Conservation (phyloP, 1,140 invertebrate species). For the Leptestheria dahalacensis region DNA sequence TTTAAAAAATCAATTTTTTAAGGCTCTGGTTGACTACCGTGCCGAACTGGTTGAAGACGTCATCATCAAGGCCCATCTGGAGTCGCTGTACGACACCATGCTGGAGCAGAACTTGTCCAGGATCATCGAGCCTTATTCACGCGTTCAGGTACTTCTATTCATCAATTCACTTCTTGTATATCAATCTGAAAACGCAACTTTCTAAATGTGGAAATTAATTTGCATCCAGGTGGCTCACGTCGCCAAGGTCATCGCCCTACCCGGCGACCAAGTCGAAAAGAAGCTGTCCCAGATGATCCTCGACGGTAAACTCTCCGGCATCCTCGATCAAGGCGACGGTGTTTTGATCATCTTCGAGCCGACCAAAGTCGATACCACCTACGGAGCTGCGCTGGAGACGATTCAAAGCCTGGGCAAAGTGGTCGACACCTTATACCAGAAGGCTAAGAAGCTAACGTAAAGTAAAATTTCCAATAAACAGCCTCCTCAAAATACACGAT, state of each 20-base stretch:
- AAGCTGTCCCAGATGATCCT: conserved; percentile 99
- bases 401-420: conserved; percentile 99
- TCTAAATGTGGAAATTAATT: conserved; percentile 7
- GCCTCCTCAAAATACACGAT: no score
- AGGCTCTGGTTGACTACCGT: conserved; percentile 69
- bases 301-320: conserved; percentile 93
- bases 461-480: no score
- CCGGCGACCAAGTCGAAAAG: conserved; percentile 84
- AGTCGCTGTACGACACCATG: conserved; percentile 95
- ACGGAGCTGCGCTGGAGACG: conserved; percentile 89
- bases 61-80: conserved; percentile 89
- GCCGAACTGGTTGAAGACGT: conserved; percentile 87
- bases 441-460: conserved; percentile 95
- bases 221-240: conserved; percentile 53
- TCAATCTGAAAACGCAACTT: not conserved
- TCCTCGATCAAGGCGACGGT: conserved; percentile 93
- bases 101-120: conserved; percentile 96
- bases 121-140: conserved; percentile 96
- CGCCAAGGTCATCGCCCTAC: conserved; percentile 71
- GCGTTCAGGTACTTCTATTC: conserved; percentile 64
- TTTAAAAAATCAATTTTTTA: conserved; percentile 17
- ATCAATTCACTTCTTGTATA: conserved; percentile 5
- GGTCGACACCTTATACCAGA: conserved; percentile 93
- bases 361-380: conserved; percentile 86
- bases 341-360: conserved; percentile 96